Evolutionary conservation across 2,113 vertebrate species (phyloP).

Genomic region (Alethe diademata): DNA sequence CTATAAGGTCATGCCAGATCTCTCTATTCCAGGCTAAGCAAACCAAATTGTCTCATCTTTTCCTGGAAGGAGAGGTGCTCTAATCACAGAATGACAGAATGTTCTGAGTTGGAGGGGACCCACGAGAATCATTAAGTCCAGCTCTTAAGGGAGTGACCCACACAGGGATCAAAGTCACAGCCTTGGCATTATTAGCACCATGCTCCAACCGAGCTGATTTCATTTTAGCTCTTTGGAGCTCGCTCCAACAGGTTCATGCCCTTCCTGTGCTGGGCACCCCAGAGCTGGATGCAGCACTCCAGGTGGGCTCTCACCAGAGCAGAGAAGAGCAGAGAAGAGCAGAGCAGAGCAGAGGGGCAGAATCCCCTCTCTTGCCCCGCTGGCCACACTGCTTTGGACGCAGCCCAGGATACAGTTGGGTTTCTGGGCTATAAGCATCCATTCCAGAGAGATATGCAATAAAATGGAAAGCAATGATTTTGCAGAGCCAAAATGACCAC

Average conservation of each 20-base stretch:
- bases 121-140: no score
- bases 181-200: no score
- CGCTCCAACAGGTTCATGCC: fast-evolving
- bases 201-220: background rate
- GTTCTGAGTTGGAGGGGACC: no score
- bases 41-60: no score
- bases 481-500: background rate
- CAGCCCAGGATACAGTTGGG: background rate
- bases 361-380: background rate
- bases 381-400: background rate
- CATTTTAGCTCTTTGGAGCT: background rate
- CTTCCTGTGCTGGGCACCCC: background rate
- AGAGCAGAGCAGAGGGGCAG: background rate
- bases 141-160: no score
- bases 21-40: no score
- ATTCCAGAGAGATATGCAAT: background rate
- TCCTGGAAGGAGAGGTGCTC: no score
- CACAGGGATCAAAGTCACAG: no score
- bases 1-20: no score
- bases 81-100: no score
- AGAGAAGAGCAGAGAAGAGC: background rate
- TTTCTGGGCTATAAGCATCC: background rate
- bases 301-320: background rate
- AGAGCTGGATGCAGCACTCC: background rate
- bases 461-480: background rate